Evolutionary conservation across 2,888 invertebrate genomes (phyloP).

Genomic region (Hemicrepidius hirtus): DNA sequence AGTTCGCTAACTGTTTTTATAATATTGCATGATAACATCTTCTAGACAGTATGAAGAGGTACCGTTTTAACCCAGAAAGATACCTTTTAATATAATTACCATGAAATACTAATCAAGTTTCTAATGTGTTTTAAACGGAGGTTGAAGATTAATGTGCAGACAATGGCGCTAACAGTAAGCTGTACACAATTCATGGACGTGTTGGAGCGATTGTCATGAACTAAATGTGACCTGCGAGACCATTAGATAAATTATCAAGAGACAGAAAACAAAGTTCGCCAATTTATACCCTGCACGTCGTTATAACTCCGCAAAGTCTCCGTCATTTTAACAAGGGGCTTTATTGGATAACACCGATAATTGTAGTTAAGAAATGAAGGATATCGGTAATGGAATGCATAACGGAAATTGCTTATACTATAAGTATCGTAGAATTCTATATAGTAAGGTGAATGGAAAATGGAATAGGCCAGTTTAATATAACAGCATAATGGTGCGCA

Average conservation of each 20-base stretch:
- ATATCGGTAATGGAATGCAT: background rate
- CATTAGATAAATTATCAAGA: constrained; percentile 39
- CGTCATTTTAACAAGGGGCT: background rate
- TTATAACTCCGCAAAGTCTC: constrained; percentile 7
- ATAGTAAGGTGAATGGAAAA: constrained; percentile 31
- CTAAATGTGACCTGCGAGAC: constrained; percentile 41
- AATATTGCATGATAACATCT: too few relatives aligned
- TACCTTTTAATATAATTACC: background rate
- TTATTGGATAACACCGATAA: background rate
- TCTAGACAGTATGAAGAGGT: too few relatives aligned
- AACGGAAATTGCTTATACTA: constrained; percentile 11
- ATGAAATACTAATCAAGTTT: background rate
- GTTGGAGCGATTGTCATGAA: constrained; percentile 22
- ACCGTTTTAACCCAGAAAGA: too few relatives aligned
- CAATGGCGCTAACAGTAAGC: constrained; percentile 4
- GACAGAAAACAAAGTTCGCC: constrained; percentile 25
- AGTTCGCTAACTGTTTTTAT: too few relatives aligned
- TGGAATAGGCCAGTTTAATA: constrained; percentile 39
- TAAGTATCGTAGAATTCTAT: constrained; percentile 22
- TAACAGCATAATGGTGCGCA: constrained; percentile 37
- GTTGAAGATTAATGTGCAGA: constrained; percentile 3
- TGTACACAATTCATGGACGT: constrained; percentile 23
- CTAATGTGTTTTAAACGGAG: background rate
- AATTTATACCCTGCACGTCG: constrained; percentile 29
- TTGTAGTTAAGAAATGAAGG: background rate